These are phyloP conservation scores for Tupaia tana DNA, from an alignment of 2,113 vertebrate genomes.

Conservation along the genomic window DNA sequence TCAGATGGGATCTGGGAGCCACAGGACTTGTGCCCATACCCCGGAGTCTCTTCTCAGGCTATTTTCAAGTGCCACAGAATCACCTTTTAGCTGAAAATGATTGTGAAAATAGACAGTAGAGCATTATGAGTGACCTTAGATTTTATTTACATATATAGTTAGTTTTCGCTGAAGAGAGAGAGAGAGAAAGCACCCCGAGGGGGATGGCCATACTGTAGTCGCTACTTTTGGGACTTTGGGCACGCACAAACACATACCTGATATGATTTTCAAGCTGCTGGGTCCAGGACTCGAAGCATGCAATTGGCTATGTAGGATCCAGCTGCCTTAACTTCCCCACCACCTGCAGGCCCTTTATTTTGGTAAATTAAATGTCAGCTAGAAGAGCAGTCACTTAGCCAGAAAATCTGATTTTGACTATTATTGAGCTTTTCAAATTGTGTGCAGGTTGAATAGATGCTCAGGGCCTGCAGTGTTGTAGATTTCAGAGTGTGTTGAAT, in stretches of 20 bases:
- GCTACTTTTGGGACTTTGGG: no score
- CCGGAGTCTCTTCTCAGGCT: background rate
- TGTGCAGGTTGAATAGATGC: no score
- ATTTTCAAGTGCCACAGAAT: background rate
- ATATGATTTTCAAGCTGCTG: no score
- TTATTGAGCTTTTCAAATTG: background rate
- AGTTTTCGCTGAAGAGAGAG: no score
- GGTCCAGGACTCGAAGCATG: no score
- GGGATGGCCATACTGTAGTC: no score
- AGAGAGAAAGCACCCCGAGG: no score
- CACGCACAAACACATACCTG: no score
- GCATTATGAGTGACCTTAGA: background rate
- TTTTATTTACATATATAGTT: background rate
- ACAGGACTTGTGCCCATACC: background rate
- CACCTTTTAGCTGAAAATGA: background rate
- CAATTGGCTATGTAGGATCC: no score
- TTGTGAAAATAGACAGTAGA: background rate
- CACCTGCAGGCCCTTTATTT: background rate
- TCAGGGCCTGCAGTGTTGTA: no score
- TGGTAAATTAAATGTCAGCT: background rate
- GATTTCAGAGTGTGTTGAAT: no score
- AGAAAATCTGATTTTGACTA: slow-evolving; percentile 14
- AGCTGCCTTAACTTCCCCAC: no score
- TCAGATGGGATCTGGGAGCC: background rate
- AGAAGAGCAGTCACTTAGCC: background rate